Percentiles rank a stretch among this genome's conserved stretches.
These are phyloP conservation scores for Orchesella cincta DNA, from an alignment of 1,140 invertebrate species.

Conservation along the genomic window DNA sequence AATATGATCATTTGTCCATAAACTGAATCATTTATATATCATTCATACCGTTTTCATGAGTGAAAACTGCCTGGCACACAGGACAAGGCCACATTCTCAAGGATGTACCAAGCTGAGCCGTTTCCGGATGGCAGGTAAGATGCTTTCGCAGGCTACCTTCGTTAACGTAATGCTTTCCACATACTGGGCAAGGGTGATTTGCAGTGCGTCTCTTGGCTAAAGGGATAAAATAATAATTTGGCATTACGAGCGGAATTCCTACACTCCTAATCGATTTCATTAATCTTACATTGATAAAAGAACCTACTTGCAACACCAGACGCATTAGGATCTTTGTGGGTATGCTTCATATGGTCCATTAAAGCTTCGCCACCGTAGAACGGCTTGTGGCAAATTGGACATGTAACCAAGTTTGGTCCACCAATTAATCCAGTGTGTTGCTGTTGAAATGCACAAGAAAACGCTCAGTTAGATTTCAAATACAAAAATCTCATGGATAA, in stretches of 20 bases:
- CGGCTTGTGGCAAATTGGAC: constrained; percentile 89
- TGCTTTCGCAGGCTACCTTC: constrained; percentile 89
- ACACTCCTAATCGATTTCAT: background rate
- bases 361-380: constrained; percentile 86
- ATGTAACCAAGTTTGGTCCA: constrained; percentile 79
- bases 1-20: background rate
- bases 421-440: constrained; percentile 89
- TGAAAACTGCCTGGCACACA: constrained; percentile 90
- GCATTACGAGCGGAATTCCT: background rate
- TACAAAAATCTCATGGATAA: background rate
- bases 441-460: constrained; percentile 58
- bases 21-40: too few species aligned
- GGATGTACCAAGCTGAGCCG: constrained; percentile 78
- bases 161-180: constrained; percentile 92
- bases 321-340: constrained; percentile 87
- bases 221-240: constrained; percentile 16
- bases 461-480: background rate
- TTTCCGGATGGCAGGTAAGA: constrained; percentile 82
- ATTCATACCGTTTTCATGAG: constrained; percentile 81
- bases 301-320: constrained; percentile 86
- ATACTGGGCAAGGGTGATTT: constrained; percentile 90
- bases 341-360: constrained; percentile 93
- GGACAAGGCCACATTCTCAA: constrained; percentile 87
- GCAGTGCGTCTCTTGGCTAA: constrained; percentile 84
- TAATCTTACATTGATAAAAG: constrained; percentile 57